Conservation (phyloP, 2,113 vertebrate species). For the Dromiciops gliroides region DNA sequence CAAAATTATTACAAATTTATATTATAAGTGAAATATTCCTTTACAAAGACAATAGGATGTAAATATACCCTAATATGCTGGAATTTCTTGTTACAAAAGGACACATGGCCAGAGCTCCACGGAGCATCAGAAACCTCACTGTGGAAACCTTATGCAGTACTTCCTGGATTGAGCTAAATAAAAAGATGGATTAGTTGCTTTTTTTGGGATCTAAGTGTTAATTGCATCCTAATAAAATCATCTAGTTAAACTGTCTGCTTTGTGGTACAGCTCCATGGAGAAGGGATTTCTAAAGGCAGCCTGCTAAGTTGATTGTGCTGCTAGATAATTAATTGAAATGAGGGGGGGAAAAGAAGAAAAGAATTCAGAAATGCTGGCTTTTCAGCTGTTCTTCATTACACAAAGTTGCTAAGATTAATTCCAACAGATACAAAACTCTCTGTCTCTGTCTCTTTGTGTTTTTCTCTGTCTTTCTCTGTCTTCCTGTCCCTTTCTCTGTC, state of each 20-base stretch:
- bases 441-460: neutral
- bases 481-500: neutral
- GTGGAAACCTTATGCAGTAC: neutral
- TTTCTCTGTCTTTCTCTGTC: neutral
- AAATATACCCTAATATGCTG: constrained; percentile 32
- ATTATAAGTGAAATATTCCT: constrained; percentile 27
- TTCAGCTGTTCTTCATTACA: constrained; percentile 58
- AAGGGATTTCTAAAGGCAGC: constrained; percentile 75
- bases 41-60: constrained; percentile 12
- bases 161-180: constrained; percentile 68
- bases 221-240: constrained; percentile 79
- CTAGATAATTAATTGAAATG: constrained; percentile 80
- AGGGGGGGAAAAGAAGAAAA: constrained; percentile 52
- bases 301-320: constrained; percentile 72
- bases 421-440: neutral
- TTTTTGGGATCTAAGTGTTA: constrained; percentile 71
- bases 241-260: constrained; percentile 75
- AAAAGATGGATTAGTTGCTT: constrained; percentile 69
- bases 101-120: neutral
- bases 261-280: constrained; percentile 39
- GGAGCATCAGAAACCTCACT: constrained; percentile 11
- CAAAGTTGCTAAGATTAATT: constrained; percentile 57
- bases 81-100: constrained; percentile 53
- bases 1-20: constrained; percentile 18
- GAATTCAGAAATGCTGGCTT: neutral